Evolutionary conservation across 2,113 vertebrate species (phyloP).

Genomic region (Phyllopteryx taeniolatus): DNA sequence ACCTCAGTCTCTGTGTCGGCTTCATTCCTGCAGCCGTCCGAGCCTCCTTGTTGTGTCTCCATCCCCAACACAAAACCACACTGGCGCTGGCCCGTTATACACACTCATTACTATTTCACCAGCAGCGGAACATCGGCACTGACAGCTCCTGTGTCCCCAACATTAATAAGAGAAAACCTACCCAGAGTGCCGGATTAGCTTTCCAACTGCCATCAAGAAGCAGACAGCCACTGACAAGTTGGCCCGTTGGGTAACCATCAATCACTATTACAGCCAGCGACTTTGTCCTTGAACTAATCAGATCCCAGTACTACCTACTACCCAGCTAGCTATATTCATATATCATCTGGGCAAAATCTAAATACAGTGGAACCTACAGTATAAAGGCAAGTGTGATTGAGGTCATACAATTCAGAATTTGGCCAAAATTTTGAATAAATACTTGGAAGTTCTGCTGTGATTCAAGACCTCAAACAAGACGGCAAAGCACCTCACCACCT

Average conservation of each 20-base stretch:
- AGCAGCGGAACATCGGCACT: slow-evolving; percentile 67
- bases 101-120: slow-evolving; percentile 78
- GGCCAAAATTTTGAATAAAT: too few species aligned
- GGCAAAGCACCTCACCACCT: too few species aligned
- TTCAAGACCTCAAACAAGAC: too few species aligned
- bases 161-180: slow-evolving; percentile 70
- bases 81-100: slow-evolving; percentile 62
- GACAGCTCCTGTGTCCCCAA: slow-evolving; percentile 72
- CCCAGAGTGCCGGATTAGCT: slow-evolving; percentile 53
- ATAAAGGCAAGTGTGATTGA: too few species aligned
- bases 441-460: too few species aligned
- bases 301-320: neutral
- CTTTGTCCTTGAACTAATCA: neutral
- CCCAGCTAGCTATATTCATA: neutral
- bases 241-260: slow-evolving; percentile 4
- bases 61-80: slow-evolving; percentile 42
- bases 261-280: neutral
- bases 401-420: too few species aligned
- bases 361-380: too few species aligned
- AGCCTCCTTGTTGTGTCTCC: slow-evolving; percentile 21
- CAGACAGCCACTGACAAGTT: slow-evolving; percentile 11
- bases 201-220: slow-evolving; percentile 46
- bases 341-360: too few species aligned
- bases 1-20: slow-evolving; percentile 22
- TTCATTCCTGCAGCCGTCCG: slow-evolving; percentile 11